Conservation (phyloP, 2,888 invertebrate species). For the Phorcus lineatus region DNA sequence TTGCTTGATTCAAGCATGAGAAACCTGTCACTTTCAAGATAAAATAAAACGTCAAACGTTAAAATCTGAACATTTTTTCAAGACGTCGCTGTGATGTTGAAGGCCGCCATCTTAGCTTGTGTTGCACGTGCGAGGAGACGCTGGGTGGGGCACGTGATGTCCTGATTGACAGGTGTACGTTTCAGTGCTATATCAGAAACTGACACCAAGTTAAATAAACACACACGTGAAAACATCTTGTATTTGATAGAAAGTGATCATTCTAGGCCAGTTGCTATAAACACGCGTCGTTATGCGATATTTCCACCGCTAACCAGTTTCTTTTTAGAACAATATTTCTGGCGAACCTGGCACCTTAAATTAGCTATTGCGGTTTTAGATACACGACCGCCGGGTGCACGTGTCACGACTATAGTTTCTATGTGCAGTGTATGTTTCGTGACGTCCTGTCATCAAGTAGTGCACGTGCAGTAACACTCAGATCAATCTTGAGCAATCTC, state of each 20-base stretch:
- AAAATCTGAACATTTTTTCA: neutral
- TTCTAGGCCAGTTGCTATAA: conserved; percentile 9
- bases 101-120: neutral
- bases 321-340: conserved; percentile 1
- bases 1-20: neutral
- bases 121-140: neutral
- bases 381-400: neutral
- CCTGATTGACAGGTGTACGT: conserved; percentile 20
- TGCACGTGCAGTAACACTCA: no score
- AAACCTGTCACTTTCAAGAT: neutral
- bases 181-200: conserved; percentile 22
- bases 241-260: conserved; percentile 23
- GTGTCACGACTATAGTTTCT: neutral
- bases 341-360: conserved; percentile 14
- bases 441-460: no score
- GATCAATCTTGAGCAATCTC: no score
- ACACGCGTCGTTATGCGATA: conserved; percentile 4
- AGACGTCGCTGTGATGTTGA: neutral
- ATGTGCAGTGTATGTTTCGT: no score
- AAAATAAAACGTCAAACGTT: neutral
- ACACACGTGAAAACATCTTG: conserved; percentile 20
- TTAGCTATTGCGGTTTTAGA: neutral
- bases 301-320: neutral
- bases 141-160: conserved; percentile 12
- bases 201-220: conserved; percentile 24